Percentiles rank a stretch among this genome's conserved stretches.
These are phyloP conservation scores for Glossosoma conforme DNA, from an alignment of 1,140 invertebrate species.

Conservation along the genomic window DNA sequence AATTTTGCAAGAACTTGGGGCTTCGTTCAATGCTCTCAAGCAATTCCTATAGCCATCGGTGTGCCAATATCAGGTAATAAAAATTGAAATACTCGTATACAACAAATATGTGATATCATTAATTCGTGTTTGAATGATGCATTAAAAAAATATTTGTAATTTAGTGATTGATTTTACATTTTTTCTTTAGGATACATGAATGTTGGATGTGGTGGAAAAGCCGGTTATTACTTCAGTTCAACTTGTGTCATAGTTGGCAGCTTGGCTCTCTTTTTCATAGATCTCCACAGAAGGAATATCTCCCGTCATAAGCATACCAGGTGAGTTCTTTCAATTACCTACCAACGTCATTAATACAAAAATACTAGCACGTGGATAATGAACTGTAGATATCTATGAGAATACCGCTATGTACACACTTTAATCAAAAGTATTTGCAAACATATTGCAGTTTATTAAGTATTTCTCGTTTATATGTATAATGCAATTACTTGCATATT, in stretches of 20 bases:
- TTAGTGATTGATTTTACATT: neutral
- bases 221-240: conserved; percentile 78
- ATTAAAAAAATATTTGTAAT: neutral
- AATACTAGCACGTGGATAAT: no score
- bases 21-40: conserved; percentile 83
- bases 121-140: no score
- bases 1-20: conserved; percentile 87
- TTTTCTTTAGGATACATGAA: conserved; percentile 71
- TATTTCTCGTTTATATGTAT: no score
- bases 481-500: no score
- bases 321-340: conserved; percentile 37
- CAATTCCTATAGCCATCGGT: conserved; percentile 78
- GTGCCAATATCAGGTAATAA: conserved; percentile 75
- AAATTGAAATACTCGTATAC: neutral
- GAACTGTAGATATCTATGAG: no score
- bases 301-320: conserved; percentile 62
- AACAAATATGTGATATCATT: no score
- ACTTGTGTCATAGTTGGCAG: conserved; percentile 71
- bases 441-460: no score
- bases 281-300: conserved; percentile 67
- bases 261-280: conserved; percentile 72
- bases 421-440: no score
- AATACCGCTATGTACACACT: no score
- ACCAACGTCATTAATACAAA: no score
- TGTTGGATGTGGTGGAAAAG: conserved; percentile 64